These are phyloP conservation scores for Coregonus ussuriensis DNA, from an alignment of 2,797 vertebrate species.

Conservation along the genomic window DNA sequence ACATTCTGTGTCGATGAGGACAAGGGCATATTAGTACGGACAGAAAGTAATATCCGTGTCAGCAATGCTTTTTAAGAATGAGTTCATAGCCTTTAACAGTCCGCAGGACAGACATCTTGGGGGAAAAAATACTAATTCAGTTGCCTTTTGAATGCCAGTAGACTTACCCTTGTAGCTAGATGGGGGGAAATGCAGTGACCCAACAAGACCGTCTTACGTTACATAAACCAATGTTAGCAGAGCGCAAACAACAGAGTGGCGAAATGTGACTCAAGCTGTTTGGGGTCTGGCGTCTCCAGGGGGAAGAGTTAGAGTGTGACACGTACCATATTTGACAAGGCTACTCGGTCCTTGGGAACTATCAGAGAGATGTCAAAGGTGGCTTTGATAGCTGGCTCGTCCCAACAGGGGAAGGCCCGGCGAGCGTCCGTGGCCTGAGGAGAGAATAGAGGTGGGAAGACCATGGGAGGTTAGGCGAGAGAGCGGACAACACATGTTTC, in stretches of 20 bases:
- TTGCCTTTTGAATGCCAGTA: slow-evolving; percentile 17
- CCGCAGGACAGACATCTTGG: background rate
- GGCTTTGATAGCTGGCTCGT: slow-evolving; percentile 97
- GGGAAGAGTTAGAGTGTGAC: slow-evolving; percentile 29
- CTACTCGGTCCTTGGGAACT: slow-evolving; percentile 96
- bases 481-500: background rate
- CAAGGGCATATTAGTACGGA: background rate
- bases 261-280: slow-evolving; percentile 39
- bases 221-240: slow-evolving; percentile 43
- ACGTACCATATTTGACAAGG: slow-evolving; percentile 98
- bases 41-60: background rate
- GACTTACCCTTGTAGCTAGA: slow-evolving; percentile 27
- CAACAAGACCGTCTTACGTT: slow-evolving; percentile 41
- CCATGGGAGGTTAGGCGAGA: background rate
- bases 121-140: background rate
- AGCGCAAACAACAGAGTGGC: slow-evolving; percentile 25
- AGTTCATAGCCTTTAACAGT: background rate
- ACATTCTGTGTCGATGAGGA: slow-evolving; percentile 80
- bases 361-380: slow-evolving; percentile 96
- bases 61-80: background rate
- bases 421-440: slow-evolving; percentile 94
- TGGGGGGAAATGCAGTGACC: slow-evolving; percentile 15
- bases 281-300: slow-evolving; percentile 32
- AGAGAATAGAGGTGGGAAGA: background rate
- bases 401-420: slow-evolving; percentile 98